A percentile compares a stretch with the other conserved stretches of the same genome.
Conservation (phyloP, 2,888 invertebrate genomes). For the Troilus luridus region DNA sequence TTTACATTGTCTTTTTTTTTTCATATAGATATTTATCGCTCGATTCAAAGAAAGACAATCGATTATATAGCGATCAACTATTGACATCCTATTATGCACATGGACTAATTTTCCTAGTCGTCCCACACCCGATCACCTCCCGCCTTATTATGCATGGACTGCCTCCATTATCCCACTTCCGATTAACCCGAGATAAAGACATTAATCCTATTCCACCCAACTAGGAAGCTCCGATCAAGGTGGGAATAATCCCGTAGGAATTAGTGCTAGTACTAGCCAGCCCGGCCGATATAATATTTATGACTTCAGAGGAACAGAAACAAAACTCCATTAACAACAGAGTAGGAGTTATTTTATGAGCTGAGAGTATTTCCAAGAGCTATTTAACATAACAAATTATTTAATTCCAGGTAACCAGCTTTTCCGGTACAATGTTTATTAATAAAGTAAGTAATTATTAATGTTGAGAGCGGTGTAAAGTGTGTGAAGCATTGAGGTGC, state of each 20-base stretch:
- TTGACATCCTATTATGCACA: slow-evolving; percentile 12
- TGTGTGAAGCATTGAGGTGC: too few species aligned
- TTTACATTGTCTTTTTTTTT: not conserved
- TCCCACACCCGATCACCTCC: not conserved
- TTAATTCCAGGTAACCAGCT: too few species aligned
- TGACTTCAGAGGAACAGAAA: slow-evolving; percentile 1
- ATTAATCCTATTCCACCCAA: not conserved
- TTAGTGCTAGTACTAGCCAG: not conserved
- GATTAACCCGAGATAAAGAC: slow-evolving; percentile 6
- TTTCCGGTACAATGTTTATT: too few species aligned
- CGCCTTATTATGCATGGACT: not conserved
- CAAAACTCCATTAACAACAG: not conserved
- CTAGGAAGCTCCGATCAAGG: not conserved
- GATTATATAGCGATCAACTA: not conserved
- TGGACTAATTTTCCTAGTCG: not conserved
- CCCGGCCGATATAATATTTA: slow-evolving; percentile 3
- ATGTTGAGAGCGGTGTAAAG: too few species aligned
- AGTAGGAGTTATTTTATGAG: slow-evolving; percentile 27
- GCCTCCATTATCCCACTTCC: slow-evolving; percentile 27
- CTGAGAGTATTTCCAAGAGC: not conserved
- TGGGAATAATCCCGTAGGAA: not conserved
- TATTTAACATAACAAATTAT: too few species aligned
- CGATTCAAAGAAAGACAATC: not conserved
- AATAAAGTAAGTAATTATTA: too few species aligned
- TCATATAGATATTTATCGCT: not conserved